These are phyloP conservation scores for Oncopodura yosiiana DNA, from an alignment of 1,140 invertebrate genomes.

Conservation along the genomic window DNA sequence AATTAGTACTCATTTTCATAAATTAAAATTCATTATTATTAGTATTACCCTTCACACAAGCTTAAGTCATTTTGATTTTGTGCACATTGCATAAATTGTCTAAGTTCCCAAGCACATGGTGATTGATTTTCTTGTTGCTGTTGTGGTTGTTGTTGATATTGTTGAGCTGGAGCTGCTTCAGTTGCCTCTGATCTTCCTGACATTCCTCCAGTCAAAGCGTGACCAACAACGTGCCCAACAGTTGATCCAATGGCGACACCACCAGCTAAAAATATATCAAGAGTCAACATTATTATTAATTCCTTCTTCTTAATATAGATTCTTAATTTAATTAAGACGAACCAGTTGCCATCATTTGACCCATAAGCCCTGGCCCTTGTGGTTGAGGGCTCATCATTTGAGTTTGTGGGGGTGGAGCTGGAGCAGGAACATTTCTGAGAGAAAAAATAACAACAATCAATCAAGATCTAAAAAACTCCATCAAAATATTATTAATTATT, in stretches of 20 bases:
- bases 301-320: not conserved
- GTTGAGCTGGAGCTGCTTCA: slow-evolving; percentile 38
- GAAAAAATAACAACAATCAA: not conserved
- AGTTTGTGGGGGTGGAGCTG: slow-evolving; percentile 38
- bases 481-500: not conserved
- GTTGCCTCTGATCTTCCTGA: slow-evolving; percentile 47
- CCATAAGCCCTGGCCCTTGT: slow-evolving; percentile 56
- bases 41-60: slow-evolving; percentile 82
- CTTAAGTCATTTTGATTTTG: slow-evolving; percentile 70
- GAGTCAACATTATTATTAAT: slow-evolving; percentile 30
- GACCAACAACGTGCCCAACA: slow-evolving; percentile 74
- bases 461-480: not conserved
- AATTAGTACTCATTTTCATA: too few species aligned
- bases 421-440: slow-evolving; percentile 37
- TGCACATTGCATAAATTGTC: slow-evolving; percentile 80
- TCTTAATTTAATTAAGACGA: too few species aligned
- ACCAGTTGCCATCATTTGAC: slow-evolving; percentile 59
- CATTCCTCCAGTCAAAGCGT: slow-evolving; percentile 72
- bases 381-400: slow-evolving; percentile 42
- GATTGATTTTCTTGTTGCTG: slow-evolving; percentile 41
- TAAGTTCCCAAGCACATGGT: slow-evolving; percentile 76
- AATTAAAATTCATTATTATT: too few species aligned
- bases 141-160: slow-evolving; percentile 36
- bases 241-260: slow-evolving; percentile 80
- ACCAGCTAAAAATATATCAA: slow-evolving; percentile 51